Percentiles rank a stretch among this genome's conserved stretches.
These are phyloP conservation scores for Scytalopus superciliaris DNA, from an alignment of 2,113 vertebrate species.

Conservation along the genomic window DNA sequence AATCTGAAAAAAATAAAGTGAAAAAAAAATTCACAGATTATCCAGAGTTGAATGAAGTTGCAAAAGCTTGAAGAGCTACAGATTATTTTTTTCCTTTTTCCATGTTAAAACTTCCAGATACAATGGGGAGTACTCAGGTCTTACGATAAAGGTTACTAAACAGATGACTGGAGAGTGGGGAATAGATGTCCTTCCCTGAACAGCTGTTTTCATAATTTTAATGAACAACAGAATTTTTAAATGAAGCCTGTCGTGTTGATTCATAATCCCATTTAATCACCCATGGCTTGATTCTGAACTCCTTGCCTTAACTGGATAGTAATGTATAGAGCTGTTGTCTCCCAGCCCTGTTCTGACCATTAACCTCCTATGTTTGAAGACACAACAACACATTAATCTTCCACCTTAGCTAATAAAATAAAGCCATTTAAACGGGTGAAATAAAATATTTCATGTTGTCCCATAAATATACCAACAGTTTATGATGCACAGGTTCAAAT, in stretches of 20 bases:
- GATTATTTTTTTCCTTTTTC: not conserved
- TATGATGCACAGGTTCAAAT: not conserved
- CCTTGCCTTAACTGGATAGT: not conserved
- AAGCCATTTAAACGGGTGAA: not conserved
- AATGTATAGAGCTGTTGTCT: not conserved
- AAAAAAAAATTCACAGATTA: not conserved
- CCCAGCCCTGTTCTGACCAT: not conserved
- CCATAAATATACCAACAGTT: not conserved
- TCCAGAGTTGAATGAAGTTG: not conserved
- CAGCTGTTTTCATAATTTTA: not conserved
- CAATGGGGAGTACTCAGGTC: not conserved
- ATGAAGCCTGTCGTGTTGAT: not conserved
- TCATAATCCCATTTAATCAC: not conserved
- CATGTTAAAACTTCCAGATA: not conserved
- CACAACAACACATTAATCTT: not conserved
- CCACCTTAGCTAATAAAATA: not conserved
- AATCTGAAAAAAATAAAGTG: not conserved
- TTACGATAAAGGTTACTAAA: not conserved
- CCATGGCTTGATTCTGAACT: not conserved
- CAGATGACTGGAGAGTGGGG: not conserved
- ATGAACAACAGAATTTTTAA: not conserved
- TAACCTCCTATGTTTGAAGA: not conserved
- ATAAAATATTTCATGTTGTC: not conserved
- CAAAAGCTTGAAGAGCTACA: not conserved
- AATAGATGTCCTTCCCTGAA: not conserved